Evolutionary conservation across 2,113 vertebrate species (phyloP), one percentile per base, ranked within the genome.

Genomic region (Speoplatyrhinus poulsoni): DNA sequence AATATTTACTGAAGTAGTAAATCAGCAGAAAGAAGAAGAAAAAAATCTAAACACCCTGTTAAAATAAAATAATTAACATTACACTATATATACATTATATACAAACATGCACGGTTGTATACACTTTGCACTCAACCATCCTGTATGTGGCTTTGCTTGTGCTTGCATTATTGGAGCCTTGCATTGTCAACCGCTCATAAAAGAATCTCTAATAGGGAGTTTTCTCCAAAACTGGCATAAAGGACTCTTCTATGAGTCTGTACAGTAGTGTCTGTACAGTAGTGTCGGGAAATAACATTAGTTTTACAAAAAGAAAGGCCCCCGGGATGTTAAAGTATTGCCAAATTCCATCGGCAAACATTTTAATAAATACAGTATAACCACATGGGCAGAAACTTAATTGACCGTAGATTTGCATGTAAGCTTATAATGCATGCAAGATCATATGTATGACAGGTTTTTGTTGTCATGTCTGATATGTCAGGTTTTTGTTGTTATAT

Each of bases 91-190:
- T 92, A 93, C 91, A 93, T 0, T 88, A 88, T 89, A 46, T 86
- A 89, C 82, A 90, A 65, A 85, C 76, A 85, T 81, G 71, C 80
- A 77, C 56, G 59, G 36, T 75, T 82, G 85, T 78, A 77, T 84
- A 86, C 82, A 86, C 52, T 65, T 80, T 86, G 65, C 75, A 84
- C 80, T 81, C 82, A 69, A 68, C 62, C 41, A 75, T 73, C 86
- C 59, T 86, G 79, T 88, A 66, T 80, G 83, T 74, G 76, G 73
- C 72, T 83, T 83, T 79, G 55, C 81, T 90, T 93, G 90, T 92
- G 92, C 90, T 92, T 91, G 49, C 70, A 76, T 63, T 62, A 71
- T 56, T 69, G 72, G 75, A 73, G 80, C 68, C 69, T 78, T 83
- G 70, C 74, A 82, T 78, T 82, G 81, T 80, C 82, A 73, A 84